phyloP scores from a whole-genome alignment of 2,113 vertebrate species.

The Amia ocellicauda region DNA sequence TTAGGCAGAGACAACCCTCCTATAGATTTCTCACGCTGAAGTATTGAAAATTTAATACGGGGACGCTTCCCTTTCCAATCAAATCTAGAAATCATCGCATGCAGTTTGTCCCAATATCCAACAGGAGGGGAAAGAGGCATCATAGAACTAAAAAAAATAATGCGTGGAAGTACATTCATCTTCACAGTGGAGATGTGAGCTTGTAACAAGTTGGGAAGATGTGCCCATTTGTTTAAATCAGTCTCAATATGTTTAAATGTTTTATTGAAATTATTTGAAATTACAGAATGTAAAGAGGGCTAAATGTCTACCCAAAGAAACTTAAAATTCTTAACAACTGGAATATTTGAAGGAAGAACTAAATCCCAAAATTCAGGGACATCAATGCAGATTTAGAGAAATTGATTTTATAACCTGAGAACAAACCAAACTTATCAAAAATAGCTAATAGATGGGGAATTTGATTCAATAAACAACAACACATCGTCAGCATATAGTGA shows the following conservation, averaged over 20 bases:
- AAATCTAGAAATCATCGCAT: conserved; percentile 1
- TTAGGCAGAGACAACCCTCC: too few relatives aligned
- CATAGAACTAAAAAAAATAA: not conserved
- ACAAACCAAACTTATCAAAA: not conserved
- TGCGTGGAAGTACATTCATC: too few relatives aligned
- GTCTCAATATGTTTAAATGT: too few relatives aligned
- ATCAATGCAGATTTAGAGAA: not conserved
- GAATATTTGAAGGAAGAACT: not conserved
- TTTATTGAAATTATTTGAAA: not conserved
- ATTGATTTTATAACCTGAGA: conserved; percentile 1
- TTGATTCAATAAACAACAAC: too few relatives aligned
- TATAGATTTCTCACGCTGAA: not conserved
- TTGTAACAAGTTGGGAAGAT: too few relatives aligned
- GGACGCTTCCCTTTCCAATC: not conserved
- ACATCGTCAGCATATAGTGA: too few relatives aligned
- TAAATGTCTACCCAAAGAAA: not conserved
- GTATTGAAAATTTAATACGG: not conserved
- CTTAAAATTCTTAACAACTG: conserved; percentile 3
- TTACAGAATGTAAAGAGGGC: not conserved
- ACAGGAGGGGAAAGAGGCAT: too few relatives aligned
- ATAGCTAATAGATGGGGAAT: not conserved
- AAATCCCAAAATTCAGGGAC: not conserved
- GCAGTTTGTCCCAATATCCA: not conserved
- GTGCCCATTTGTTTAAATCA: too few relatives aligned
- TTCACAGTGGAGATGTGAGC: not conserved